Percentiles rank a stretch among this genome's conserved stretches.
Conservation (phyloP, 2,113 vertebrate genomes). For the Rostratula benghalensis region DNA sequence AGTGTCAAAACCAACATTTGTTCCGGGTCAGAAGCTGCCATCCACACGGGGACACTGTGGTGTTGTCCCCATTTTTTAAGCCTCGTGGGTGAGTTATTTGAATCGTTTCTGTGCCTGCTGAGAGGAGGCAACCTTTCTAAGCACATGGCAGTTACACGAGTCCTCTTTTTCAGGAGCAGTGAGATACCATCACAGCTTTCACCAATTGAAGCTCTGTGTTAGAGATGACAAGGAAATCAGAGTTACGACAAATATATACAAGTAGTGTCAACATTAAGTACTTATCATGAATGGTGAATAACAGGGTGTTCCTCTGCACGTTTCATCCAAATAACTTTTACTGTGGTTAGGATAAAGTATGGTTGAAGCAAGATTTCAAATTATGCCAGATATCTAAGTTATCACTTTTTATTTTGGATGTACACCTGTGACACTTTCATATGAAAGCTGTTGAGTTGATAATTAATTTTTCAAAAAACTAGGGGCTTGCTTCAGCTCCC, state of each 20-base stretch:
- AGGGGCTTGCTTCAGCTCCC: not conserved
- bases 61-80: not conserved
- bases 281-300: not conserved
- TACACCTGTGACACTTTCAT: not conserved
- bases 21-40: not conserved
- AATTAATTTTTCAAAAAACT: not conserved
- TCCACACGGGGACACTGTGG: not conserved
- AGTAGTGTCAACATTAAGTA: not conserved
- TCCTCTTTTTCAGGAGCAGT: not conserved
- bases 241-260: not conserved
- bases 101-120: not conserved
- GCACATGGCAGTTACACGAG: not conserved
- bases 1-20: not conserved
- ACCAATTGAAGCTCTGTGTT: not conserved
- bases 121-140: not conserved
- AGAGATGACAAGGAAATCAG: not conserved
- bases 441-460: not conserved
- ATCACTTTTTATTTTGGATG: not conserved
- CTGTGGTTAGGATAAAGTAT: not conserved
- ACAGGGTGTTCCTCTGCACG: not conserved
- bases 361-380: not conserved
- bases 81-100: not conserved
- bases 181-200: not conserved
- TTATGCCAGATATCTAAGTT: not conserved
- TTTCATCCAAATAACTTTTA: not conserved